Conservation (phyloP, 2,888 invertebrate species). For the Mylabris sibirica region DNA sequence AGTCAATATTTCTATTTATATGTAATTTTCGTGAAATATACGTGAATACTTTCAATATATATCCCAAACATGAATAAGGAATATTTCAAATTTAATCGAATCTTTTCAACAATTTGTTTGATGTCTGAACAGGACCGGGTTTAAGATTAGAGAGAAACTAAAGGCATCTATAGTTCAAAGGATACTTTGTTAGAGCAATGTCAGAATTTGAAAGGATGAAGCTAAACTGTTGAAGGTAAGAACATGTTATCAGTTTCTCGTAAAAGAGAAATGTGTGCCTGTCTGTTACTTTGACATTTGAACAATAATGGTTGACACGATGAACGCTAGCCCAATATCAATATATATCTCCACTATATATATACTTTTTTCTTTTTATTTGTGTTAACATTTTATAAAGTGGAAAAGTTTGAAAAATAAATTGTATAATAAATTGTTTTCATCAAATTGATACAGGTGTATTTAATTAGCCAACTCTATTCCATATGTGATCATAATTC, state of each 20-base stretch:
- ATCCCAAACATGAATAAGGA: neutral
- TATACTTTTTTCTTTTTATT: neutral
- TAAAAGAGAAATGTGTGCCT: slow-evolving; percentile 18
- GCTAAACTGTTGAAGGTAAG: slow-evolving; percentile 36
- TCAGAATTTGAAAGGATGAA: slow-evolving; percentile 36
- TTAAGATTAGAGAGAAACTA: slow-evolving; percentile 38
- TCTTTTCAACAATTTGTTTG: slow-evolving; percentile 37
- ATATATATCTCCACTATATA: neutral
- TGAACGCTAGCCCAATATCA: neutral
- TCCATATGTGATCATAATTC: neutral
- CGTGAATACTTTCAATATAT: neutral
- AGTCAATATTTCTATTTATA: no score
- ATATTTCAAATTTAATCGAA: slow-evolving; percentile 30
- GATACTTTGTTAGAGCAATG: slow-evolving; percentile 35
- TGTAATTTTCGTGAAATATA: no score
- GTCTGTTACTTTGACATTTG: slow-evolving; percentile 1
- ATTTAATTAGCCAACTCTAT: neutral
- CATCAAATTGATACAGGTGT: neutral
- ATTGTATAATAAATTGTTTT: neutral
- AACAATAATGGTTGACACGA: neutral
- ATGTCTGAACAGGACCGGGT: slow-evolving; percentile 34
- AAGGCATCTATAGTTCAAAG: slow-evolving; percentile 36
- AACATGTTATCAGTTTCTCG: slow-evolving; percentile 37
- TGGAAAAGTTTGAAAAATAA: neutral
- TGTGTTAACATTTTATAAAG: neutral